Evolutionary conservation across 2,888 invertebrate species (phyloP).

Genomic region (Coenonympha glycerion): DNA sequence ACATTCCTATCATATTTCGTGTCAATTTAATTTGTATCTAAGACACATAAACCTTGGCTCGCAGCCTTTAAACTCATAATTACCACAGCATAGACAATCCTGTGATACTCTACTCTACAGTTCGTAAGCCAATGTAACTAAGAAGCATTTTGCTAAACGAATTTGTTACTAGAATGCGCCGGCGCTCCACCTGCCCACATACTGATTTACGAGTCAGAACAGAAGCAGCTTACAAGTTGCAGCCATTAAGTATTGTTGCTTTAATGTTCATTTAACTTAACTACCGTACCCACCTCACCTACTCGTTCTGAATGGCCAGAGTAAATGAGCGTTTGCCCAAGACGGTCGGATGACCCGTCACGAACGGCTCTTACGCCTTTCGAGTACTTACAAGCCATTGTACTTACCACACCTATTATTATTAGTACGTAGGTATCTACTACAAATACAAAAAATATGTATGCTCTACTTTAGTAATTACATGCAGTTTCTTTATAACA

Average conservation of each 20-base stretch:
- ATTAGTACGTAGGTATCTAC: no score
- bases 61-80: no score
- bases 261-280: constrained; percentile 17
- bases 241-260: constrained; percentile 20
- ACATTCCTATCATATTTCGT: constrained; percentile 2
- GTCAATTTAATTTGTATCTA: neutral
- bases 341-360: neutral
- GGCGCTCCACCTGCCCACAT: constrained; percentile 63
- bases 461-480: no score
- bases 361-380: neutral
- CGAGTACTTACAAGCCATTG: no score
- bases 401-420: no score
- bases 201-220: constrained; percentile 47
- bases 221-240: constrained; percentile 15
- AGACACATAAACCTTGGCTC: neutral
- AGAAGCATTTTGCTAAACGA: neutral
- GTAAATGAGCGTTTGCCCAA: constrained; percentile 2
- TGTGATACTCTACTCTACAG: no score
- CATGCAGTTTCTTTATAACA: no score
- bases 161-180: constrained; percentile 38
- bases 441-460: no score
- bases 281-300: constrained; percentile 7
- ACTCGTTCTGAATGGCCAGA: constrained; percentile 8
- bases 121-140: neutral
- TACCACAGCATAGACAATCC: no score